phyloP scores from a whole-genome alignment of 2,888 invertebrate species.

The Sphaerophoria taeniata region DNA sequence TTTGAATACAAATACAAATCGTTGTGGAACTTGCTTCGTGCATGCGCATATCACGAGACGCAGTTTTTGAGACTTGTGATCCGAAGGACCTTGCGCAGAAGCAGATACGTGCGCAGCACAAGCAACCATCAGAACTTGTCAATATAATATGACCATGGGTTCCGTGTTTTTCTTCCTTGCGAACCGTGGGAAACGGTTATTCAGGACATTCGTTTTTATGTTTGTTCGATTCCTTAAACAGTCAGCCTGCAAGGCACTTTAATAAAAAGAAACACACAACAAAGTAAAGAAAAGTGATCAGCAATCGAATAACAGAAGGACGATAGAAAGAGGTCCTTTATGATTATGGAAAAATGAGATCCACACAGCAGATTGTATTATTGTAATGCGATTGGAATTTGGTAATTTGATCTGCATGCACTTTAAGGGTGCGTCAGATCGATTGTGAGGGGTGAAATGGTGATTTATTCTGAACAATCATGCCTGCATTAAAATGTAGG shows the following conservation, averaged over 20 bases:
- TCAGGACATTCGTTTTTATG: conserved; percentile 16
- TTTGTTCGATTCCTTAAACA: background rate
- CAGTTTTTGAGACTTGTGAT: background rate
- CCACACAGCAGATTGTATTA: conserved; percentile 59
- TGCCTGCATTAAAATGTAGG: conserved; percentile 14
- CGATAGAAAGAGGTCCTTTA: conserved; percentile 44
- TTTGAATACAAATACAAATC: conserved; percentile 58
- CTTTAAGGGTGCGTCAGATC: conserved; percentile 40
- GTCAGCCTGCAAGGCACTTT: conserved; percentile 49
- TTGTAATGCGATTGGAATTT: conserved; percentile 57
- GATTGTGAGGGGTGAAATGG: conserved; percentile 55
- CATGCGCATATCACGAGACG: conserved; percentile 73
- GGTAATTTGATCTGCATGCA: conserved; percentile 70
- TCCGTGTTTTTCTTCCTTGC: conserved; percentile 51
- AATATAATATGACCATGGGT: conserved; percentile 49
- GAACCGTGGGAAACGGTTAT: conserved; percentile 67
- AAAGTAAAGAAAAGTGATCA: conserved; percentile 34
- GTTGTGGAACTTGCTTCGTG: conserved; percentile 64
- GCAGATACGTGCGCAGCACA: conserved; percentile 62
- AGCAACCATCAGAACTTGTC: conserved; percentile 65
- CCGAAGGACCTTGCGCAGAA: conserved; percentile 41
- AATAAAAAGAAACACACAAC: conserved; percentile 31
- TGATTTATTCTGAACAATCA: conserved; percentile 48
- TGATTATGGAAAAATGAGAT: conserved; percentile 43
- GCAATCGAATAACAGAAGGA: conserved; percentile 6